Evolutionary conservation across 2,888 invertebrate genomes (phyloP).

Genomic region (Geophilus truncorum): DNA sequence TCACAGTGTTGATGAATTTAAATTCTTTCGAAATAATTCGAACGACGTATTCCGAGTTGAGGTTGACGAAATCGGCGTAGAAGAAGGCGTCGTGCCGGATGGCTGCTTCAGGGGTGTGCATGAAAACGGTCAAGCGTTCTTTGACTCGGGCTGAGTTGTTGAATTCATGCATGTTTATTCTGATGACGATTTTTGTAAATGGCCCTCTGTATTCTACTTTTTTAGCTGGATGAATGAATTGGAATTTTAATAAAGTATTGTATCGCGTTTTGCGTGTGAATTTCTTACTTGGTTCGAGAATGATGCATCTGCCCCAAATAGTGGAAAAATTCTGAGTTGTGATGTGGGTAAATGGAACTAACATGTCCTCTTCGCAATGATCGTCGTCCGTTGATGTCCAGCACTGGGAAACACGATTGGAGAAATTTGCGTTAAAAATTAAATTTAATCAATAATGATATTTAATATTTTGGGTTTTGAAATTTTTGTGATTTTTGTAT

Average conservation of each 20-base stretch:
- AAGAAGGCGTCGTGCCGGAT: neutral
- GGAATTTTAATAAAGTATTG: neutral
- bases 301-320: neutral
- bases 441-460: neutral
- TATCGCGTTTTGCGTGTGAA: neutral
- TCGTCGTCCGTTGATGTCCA: neutral
- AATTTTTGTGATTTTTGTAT: too few relatives aligned
- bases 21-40: neutral
- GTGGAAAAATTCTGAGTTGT: neutral
- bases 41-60: neutral
- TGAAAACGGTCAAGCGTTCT: neutral
- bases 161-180: neutral
- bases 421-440: too few relatives aligned
- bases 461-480: neutral
- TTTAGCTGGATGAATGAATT: neutral
- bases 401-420: too few relatives aligned
- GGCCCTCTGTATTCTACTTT: neutral
- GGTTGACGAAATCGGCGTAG: neutral
- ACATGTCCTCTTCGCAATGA: neutral
- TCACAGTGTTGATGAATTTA: neutral
- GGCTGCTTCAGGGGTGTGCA: neutral
- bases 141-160: neutral
- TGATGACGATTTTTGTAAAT: neutral
- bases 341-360: neutral
- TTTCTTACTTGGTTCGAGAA: neutral